phyloP scores from a whole-genome alignment of 2,888 invertebrate genomes.

The Aleiodes alternator region DNA sequence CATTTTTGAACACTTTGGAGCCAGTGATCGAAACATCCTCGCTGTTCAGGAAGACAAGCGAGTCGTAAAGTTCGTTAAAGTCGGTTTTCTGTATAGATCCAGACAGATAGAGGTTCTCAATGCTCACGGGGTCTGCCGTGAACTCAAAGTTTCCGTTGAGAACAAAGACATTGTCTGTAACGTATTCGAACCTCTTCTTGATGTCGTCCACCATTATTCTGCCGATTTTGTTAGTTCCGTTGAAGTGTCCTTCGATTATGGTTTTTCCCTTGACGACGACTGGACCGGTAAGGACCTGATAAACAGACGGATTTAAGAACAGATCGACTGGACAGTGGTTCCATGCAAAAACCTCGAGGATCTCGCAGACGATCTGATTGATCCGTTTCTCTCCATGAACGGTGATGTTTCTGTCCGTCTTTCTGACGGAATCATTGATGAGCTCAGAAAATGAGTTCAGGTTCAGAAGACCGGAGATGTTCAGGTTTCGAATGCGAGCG shows the following conservation, averaged over 20 bases:
- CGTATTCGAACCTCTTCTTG: constrained; percentile 51
- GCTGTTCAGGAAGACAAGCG: constrained; percentile 54
- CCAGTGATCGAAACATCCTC: constrained; percentile 57
- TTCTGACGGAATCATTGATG: constrained; percentile 58
- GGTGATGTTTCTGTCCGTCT: constrained; percentile 58
- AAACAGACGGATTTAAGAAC: constrained; percentile 57
- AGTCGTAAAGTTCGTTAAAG: constrained; percentile 57
- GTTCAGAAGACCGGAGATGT: constrained; percentile 59
- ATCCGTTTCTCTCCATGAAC: constrained; percentile 59
- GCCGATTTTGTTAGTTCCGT: constrained; percentile 58
- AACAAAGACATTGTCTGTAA: constrained; percentile 52
- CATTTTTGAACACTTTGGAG: constrained; percentile 57
- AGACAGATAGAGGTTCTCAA: constrained; percentile 55
- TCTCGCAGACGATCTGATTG: constrained; percentile 53
- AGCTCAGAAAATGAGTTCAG: constrained; percentile 58
- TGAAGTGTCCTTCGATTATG: constrained; percentile 56
- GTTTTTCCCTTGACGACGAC: constrained; percentile 60
- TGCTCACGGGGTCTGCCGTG: constrained; percentile 29
- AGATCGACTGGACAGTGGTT: constrained; percentile 58
- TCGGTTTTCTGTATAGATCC: constrained; percentile 54
- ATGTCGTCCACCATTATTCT: constrained; percentile 51
- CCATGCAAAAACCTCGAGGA: constrained; percentile 52
- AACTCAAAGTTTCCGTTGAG: constrained; percentile 56
- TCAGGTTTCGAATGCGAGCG: constrained; percentile 57
- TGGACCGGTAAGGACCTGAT: constrained; percentile 61